Evolutionary conservation across 2,888 invertebrate genomes (phyloP).

Genomic region (Caenorhabditis virilis): DNA sequence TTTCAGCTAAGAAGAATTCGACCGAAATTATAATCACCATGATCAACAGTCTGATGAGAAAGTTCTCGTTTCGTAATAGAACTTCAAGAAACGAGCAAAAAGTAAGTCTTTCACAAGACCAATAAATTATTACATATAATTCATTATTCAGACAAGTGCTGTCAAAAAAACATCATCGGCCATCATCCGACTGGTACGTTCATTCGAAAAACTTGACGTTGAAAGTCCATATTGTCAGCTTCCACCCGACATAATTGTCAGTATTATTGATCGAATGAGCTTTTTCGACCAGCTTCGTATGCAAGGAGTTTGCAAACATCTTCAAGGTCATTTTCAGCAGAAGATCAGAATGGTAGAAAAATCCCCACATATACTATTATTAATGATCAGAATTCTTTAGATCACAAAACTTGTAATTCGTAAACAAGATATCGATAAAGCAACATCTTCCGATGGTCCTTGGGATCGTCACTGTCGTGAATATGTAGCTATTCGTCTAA

Average conservation of each 20-base stretch:
- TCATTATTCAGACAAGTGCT: no score
- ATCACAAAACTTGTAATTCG: slow-evolving; percentile 37
- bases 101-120: no score
- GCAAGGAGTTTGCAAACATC: slow-evolving; percentile 16
- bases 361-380: not conserved
- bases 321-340: slow-evolving; percentile 30
- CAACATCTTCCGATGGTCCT: slow-evolving; percentile 5
- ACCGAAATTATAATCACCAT: not conserved
- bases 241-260: not conserved
- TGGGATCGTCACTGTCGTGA: slow-evolving; percentile 16
- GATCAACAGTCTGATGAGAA: slow-evolving; percentile 34
- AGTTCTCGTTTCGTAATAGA: slow-evolving; percentile 23
- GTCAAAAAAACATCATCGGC: slow-evolving; percentile 14
- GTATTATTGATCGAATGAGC: slow-evolving; percentile 29
- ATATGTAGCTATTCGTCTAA: slow-evolving; percentile 43
- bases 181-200: not conserved
- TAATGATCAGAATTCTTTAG: slow-evolving; percentile 6
- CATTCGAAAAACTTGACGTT: slow-evolving; percentile 4
- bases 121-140: no score
- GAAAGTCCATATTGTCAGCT: not conserved
- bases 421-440: slow-evolving; percentile 40
- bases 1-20: not conserved
- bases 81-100: no score
- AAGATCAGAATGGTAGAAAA: slow-evolving; percentile 9
- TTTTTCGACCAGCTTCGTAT: slow-evolving; percentile 42